Evolutionary conservation across 1,140 invertebrate species (phyloP).

Genomic region (Pseudomyrmex pallidus): DNA sequence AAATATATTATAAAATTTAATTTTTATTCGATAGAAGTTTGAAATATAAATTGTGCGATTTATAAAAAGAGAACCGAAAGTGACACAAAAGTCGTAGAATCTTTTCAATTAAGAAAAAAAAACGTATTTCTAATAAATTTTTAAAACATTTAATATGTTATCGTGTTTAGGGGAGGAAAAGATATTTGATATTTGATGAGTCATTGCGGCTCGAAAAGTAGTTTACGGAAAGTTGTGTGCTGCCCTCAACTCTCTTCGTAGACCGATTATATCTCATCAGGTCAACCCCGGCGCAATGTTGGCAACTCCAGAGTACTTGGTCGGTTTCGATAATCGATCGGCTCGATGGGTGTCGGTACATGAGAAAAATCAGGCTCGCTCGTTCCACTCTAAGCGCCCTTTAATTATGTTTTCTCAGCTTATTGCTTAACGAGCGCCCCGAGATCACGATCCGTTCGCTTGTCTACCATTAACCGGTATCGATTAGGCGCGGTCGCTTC

Average conservation of each 20-base stretch:
- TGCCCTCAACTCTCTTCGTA: background rate
- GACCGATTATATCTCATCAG: slow-evolving; percentile 46
- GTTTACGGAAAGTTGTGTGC: slow-evolving; percentile 11
- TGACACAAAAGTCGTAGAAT: background rate
- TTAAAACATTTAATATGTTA: background rate
- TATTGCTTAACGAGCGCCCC: slow-evolving; percentile 58
- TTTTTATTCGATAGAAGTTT: no score
- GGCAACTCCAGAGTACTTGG: slow-evolving; percentile 44
- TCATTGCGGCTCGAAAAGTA: background rate
- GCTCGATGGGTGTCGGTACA: slow-evolving; percentile 28
- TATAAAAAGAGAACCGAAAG: no score
- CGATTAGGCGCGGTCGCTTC: slow-evolving; percentile 50
- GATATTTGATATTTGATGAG: background rate
- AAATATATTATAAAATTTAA: no score
- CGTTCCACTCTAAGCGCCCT: slow-evolving; percentile 53
- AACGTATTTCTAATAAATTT: background rate
- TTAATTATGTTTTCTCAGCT: slow-evolving; percentile 63
- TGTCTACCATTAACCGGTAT: slow-evolving; percentile 59
- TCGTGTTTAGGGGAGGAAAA: background rate
- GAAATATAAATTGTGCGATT: no score
- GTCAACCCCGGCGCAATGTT: slow-evolving; percentile 31
- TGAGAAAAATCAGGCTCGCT: slow-evolving; percentile 46
- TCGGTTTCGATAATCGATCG: slow-evolving; percentile 58
- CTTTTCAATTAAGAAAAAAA: background rate
- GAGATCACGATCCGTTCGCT: slow-evolving; percentile 51